Evolutionary conservation across 2,888 invertebrate species (phyloP).

Genomic region (Hemicrepidius hirtus): DNA sequence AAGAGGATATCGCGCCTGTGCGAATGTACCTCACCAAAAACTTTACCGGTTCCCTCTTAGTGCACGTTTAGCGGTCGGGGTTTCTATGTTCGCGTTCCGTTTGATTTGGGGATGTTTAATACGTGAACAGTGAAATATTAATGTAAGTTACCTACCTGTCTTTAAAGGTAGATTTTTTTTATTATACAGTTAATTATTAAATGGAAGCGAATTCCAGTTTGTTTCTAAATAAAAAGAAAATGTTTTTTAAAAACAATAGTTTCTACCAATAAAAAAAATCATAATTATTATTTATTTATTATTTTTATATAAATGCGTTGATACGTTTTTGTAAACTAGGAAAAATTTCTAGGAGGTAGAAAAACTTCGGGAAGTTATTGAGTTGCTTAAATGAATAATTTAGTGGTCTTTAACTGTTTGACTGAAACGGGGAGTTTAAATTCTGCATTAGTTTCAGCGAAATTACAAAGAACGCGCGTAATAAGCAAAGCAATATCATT

Average conservation of each 20-base stretch:
- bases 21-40: constrained; percentile 46
- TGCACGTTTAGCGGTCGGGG: constrained; percentile 41
- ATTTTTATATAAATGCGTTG: no score
- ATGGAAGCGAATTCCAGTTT: no score
- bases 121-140: constrained; percentile 27
- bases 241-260: no score
- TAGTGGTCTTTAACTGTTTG: constrained; percentile 13
- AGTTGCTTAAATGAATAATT: constrained; percentile 19
- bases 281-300: no score
- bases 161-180: not conserved
- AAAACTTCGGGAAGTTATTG: not conserved
- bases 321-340: not conserved
- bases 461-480: constrained; percentile 1
- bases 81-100: constrained; percentile 8
- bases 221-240: no score
- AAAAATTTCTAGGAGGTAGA: not conserved
- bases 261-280: no score
- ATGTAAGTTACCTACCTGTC: constrained; percentile 10
- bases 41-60: constrained; percentile 47
- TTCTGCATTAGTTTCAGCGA: not conserved
- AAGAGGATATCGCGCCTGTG: constrained; percentile 50
- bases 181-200: no score
- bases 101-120: constrained; percentile 24
- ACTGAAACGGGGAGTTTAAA: constrained; percentile 4
- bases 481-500: not conserved